Conservation (phyloP, 2,888 invertebrate species). For the Oithona nana region DNA sequence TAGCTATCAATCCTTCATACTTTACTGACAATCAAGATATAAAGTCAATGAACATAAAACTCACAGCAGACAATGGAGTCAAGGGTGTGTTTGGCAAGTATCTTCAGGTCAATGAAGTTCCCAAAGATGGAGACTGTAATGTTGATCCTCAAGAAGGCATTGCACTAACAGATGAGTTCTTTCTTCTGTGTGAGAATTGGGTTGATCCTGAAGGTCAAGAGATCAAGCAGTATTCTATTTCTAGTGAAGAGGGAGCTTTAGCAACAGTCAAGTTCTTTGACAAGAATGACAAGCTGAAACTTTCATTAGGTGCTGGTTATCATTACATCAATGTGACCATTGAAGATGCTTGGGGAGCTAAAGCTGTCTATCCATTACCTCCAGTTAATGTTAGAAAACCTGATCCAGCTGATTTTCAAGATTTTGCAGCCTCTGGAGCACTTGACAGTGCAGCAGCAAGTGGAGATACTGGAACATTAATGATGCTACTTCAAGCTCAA, state of each 20-base stretch:
- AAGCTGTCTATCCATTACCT: not conserved
- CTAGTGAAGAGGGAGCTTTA: no score
- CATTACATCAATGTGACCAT: not conserved
- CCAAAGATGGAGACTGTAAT: not conserved
- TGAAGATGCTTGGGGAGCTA: slow-evolving; percentile 6
- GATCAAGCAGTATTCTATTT: no score
- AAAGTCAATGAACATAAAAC: not conserved
- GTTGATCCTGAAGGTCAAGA: slow-evolving; percentile 8
- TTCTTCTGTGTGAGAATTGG: slow-evolving; percentile 1
- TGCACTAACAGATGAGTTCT: not conserved
- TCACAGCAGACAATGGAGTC: not conserved
- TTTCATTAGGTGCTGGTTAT: not conserved
- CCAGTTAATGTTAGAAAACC: not conserved
- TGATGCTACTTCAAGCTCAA: not conserved
- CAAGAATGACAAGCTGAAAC: not conserved
- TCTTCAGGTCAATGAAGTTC: slow-evolving; percentile 3
- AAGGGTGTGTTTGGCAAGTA: not conserved
- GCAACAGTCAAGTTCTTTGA: no score
- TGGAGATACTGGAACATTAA: not conserved
- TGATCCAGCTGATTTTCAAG: not conserved
- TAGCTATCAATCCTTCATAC: no score
- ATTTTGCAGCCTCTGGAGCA: not conserved
- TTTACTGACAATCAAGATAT: no score
- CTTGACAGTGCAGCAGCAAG: not conserved
- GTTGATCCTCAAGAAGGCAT: not conserved